Evolutionary conservation across 2,888 invertebrate genomes (phyloP).

Genomic region (Eupeodes luniger): DNA sequence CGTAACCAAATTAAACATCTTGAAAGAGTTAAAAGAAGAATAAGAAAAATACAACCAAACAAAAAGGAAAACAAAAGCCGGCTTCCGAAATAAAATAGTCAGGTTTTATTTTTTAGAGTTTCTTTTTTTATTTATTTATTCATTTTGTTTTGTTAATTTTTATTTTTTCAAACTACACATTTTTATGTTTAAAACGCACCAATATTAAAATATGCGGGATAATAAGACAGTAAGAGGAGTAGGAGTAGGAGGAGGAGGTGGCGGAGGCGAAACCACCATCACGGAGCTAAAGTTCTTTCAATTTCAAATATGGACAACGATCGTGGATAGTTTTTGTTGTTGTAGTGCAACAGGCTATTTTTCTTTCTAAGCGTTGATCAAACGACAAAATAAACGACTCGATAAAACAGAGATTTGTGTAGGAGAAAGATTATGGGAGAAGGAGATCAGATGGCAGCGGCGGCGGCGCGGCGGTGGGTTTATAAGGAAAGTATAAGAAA

Average conservation of each 20-base stretch:
- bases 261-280: not conserved
- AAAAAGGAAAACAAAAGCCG: slow-evolving; percentile 52
- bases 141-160: slow-evolving; percentile 9
- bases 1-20: slow-evolving; percentile 74
- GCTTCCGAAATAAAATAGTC: slow-evolving; percentile 74
- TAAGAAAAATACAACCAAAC: slow-evolving; percentile 31
- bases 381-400: slow-evolving; percentile 40
- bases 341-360: slow-evolving; percentile 33
- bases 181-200: slow-evolving; percentile 66
- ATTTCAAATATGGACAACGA: slow-evolving; percentile 60
- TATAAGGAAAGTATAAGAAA: slow-evolving; percentile 40
- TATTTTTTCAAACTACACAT: slow-evolving; percentile 29
- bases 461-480: slow-evolving; percentile 21
- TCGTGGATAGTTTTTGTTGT: slow-evolving; percentile 41
- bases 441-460: slow-evolving; percentile 15
- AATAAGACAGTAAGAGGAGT: not conserved
- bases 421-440: slow-evolving; percentile 43
- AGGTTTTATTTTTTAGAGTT: slow-evolving; percentile 65
- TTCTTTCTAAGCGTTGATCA: slow-evolving; percentile 49
- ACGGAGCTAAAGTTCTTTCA: slow-evolving; percentile 51
- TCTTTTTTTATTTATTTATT: slow-evolving; percentile 59
- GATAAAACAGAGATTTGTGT: slow-evolving; percentile 58
- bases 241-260: not conserved
- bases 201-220: slow-evolving; percentile 27
- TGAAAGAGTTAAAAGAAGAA: slow-evolving; percentile 20